A percentile compares a stretch with the other conserved stretches of the same genome.
These are phyloP conservation scores for Pseudanteris insignis DNA, from an alignment of 2,888 invertebrate species.

Conservation along the genomic window DNA sequence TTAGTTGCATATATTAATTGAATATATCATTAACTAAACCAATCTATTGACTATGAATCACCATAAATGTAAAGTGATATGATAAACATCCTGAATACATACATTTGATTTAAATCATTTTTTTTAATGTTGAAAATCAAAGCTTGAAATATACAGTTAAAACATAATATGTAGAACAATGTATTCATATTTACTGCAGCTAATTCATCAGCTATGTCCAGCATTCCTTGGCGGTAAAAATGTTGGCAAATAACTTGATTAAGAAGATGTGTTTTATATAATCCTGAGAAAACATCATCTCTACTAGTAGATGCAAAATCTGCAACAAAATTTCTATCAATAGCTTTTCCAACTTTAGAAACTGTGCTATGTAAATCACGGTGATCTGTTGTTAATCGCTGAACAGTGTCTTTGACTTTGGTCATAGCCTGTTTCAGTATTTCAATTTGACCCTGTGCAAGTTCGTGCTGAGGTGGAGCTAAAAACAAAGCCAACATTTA, in stretches of 20 bases:
- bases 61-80: too few species aligned
- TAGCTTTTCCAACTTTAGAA: slow-evolving; percentile 95
- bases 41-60: too few species aligned
- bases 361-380: slow-evolving; percentile 81
- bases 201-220: slow-evolving; percentile 88
- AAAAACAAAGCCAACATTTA: too few species aligned
- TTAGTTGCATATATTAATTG: too few species aligned
- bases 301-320: slow-evolving; percentile 90
- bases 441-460: slow-evolving; percentile 77
- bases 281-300: slow-evolving; percentile 81
- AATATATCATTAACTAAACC: too few species aligned
- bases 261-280: slow-evolving; percentile 75
- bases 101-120: too few species aligned
- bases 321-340: slow-evolving; percentile 92
- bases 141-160: too few species aligned
- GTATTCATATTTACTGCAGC: slow-evolving; percentile 69
- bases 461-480: slow-evolving; percentile 75
- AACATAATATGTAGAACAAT: too few species aligned
- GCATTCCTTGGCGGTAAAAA: slow-evolving; percentile 92
- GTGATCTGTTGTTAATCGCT: slow-evolving; percentile 86
- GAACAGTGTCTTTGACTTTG: slow-evolving; percentile 83
- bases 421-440: slow-evolving; percentile 79
- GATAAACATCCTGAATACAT: too few species aligned
- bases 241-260: slow-evolving; percentile 94
- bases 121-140: too few species aligned